A percentile compares a stretch with the other conserved stretches of the same genome.
phyloP scores from a whole-genome alignment of 1,140 invertebrate genomes.

The Rhagoletis zephyria region DNA sequence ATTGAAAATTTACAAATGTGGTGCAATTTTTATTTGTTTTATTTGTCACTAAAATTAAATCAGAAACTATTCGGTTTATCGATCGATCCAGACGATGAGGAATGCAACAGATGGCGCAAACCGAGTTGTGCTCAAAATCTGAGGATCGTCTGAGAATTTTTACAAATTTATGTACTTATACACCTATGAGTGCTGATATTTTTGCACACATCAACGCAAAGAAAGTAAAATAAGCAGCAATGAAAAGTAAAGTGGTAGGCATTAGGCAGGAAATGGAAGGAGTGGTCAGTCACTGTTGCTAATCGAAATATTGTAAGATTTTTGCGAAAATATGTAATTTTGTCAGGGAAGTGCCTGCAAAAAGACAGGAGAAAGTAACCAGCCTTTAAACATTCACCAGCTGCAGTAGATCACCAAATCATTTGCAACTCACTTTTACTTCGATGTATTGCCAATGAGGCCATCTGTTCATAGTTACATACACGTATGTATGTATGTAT shows the following conservation, averaged over 20 bases:
- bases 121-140: neutral
- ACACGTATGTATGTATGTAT: neutral
- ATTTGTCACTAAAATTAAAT: neutral
- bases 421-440: too few species aligned
- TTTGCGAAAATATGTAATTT: too few species aligned
- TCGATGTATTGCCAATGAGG: too few species aligned
- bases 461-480: neutral
- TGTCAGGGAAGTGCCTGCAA: too few species aligned
- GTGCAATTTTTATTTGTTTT: neutral
- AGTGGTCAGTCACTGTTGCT: too few species aligned
- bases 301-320: too few species aligned
- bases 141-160: neutral
- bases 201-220: neutral
- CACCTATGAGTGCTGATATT: neutral
- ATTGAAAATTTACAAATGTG: too few species aligned
- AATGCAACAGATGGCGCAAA: neutral
- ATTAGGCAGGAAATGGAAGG: too few species aligned
- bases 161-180: neutral
- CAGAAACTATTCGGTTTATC: neutral
- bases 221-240: neutral
- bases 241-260: too few species aligned
- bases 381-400: too few species aligned
- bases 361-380: too few species aligned
- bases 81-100: slow-evolving; percentile 31
- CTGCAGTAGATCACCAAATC: too few species aligned